A percentile compares a stretch with the other conserved stretches of the same genome.
Conservation (phyloP, 2,113 vertebrate species). For the Corythaeola cristata region DNA sequence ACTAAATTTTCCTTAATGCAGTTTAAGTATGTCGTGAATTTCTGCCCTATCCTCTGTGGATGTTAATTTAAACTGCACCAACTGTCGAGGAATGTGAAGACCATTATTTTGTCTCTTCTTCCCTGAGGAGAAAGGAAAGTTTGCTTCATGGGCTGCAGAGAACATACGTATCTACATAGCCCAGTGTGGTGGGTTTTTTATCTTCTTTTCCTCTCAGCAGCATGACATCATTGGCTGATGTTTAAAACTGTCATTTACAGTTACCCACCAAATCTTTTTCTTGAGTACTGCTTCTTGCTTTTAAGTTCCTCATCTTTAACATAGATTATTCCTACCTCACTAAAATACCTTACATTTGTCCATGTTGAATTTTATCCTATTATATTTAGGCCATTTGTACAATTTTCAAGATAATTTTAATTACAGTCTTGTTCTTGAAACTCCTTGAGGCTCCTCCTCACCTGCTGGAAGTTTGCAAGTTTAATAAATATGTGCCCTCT, state of each 20-base stretch:
- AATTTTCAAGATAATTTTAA: not conserved
- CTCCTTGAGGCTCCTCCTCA: not conserved
- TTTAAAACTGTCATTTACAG: not conserved
- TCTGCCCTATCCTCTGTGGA: not conserved
- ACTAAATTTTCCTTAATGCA: not conserved
- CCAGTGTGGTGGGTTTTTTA: not conserved
- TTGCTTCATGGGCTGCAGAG: not conserved
- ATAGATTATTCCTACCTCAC: not conserved
- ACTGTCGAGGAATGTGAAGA: fast-evolving
- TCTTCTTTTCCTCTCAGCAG: not conserved
- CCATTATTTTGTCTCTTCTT: not conserved
- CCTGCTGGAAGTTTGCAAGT: not conserved
- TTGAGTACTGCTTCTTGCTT: not conserved
- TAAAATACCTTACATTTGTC: not conserved
- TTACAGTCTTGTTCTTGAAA: not conserved
- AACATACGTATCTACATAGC: fast-evolving
- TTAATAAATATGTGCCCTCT: not conserved
- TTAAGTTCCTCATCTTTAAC: not conserved
- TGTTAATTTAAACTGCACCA: not conserved
- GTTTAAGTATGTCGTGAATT: not conserved
- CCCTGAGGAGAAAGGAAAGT: not conserved
- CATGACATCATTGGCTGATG: not conserved
- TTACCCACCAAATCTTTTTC: not conserved
- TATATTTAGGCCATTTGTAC: not conserved
- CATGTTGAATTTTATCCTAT: not conserved